Conservation (phyloP, 92 coral and sea anemone species). For the Bergia sp. region DNA sequence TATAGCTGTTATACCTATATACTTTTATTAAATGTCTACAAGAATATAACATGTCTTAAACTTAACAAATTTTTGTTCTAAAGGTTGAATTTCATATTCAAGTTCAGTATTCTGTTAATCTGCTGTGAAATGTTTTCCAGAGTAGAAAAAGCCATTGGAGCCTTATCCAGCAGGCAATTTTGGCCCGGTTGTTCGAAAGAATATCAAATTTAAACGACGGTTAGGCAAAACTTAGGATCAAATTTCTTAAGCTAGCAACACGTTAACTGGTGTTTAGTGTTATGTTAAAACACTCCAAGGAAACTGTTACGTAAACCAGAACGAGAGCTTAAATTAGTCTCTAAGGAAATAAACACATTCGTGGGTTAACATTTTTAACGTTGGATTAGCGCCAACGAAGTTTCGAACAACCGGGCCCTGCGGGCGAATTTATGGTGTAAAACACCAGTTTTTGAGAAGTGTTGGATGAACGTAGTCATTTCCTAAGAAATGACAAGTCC, state of each 20-base stretch:
- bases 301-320: too few species aligned
- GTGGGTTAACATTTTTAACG: too few species aligned
- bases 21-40: neutral
- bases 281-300: too few species aligned
- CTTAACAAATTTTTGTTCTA: neutral
- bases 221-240: too few species aligned
- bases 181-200: neutral
- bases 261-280: too few species aligned
- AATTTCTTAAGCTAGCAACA: too few species aligned
- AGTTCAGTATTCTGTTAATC: neutral
- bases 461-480: neutral
- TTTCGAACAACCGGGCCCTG: too few species aligned
- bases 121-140: neutral
- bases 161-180: constrained; percentile 26
- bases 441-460: neutral
- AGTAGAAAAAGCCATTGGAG: neutral
- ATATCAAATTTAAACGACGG: too few species aligned
- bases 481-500: neutral
- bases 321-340: too few species aligned
- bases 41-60: neutral
- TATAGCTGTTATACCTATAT: neutral
- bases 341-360: too few species aligned
- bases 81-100: neutral
- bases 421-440: too few species aligned
- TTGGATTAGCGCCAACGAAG: too few species aligned